Conservation (phyloP, 2,113 vertebrate species). For the Solea senegalensis region DNA sequence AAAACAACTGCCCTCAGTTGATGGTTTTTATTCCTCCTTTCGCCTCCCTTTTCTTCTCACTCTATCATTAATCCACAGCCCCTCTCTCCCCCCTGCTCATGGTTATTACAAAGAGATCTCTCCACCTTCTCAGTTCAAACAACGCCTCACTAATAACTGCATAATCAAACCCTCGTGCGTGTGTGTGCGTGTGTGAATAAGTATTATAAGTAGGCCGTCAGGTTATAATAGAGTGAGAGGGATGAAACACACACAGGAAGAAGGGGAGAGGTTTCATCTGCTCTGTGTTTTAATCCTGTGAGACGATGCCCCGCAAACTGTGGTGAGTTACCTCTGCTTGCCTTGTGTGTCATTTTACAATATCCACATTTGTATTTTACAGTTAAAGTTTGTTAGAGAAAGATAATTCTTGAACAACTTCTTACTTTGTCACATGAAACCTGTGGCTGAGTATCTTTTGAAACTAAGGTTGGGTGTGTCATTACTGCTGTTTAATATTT, state of each 20-base stretch:
- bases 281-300: conserved; percentile 28
- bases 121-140: conserved; percentile 24
- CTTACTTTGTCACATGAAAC: too few species aligned
- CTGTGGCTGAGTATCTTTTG: too few species aligned
- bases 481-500: too few species aligned
- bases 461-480: too few species aligned
- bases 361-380: not conserved
- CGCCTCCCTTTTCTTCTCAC: conserved; percentile 6
- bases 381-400: too few species aligned
- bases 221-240: conserved; percentile 40
- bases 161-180: conserved; percentile 57
- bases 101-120: conserved; percentile 53
- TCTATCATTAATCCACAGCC: conserved; percentile 34
- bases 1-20: conserved; percentile 13
- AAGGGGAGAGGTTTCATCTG: conserved; percentile 26
- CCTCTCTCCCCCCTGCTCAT: conserved; percentile 20
- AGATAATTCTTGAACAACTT: too few species aligned
- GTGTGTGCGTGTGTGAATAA: conserved; percentile 34
- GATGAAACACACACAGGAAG: not conserved
- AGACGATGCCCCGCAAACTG: conserved; percentile 73
- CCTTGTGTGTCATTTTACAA: not conserved
- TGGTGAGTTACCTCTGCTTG: conserved; percentile 63
- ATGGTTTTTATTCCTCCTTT: conserved; percentile 25
- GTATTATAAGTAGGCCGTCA: conserved; percentile 53
- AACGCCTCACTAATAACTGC: conserved; percentile 63